Evolutionary conservation across 2,888 invertebrate genomes (phyloP), one percentile per base, ranked within the genome.

Genomic region (Drosophila formosana): DNA sequence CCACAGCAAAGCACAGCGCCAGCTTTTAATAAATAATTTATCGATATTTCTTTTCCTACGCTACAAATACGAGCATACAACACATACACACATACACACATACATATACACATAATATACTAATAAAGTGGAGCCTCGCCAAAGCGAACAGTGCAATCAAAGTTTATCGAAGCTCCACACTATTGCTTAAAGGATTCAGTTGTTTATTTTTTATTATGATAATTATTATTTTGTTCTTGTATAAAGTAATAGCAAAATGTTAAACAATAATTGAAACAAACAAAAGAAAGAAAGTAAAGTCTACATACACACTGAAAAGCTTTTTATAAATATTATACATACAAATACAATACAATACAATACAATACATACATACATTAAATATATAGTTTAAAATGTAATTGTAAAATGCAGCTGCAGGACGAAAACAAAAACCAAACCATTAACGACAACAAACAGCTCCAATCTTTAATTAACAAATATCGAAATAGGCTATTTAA

Each of bases 301-400:
- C 75, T 28, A 76, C 68, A 37, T n/a, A 37, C 37, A 77, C 63
- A 87, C 72, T 85, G 82, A 88, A 82, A 82, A 88, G 86, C 82
- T 85, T 88, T 88, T 88, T 88, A 82, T 87, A 84, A 71, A 83
- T 79, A 83, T 62, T 63, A 74, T 70, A 69, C 50, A 73, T 69
- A 61, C 56, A 73, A 41, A 70, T 72, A 68, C 34, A 60, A 55
- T 41, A 53, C 26, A 46, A 45, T 53, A n/a, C n/a, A n/a, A n/a
- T n/a, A 64, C n/a, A 39, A 70, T 72, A 68, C 34, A 46, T 55
- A 25, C 34, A 56, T 60, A 72, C 47, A 53, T 58, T 58, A 74
- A 50, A 46, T 61, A 55, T 60, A 45, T 77, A 72, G 64, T 75
- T 78, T 67, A 53, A 80, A 62, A 49, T 26, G 60, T 60, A 71